Conservation (phyloP, 1,140 invertebrate genomes). For the Anastrepha ludens region DNA sequence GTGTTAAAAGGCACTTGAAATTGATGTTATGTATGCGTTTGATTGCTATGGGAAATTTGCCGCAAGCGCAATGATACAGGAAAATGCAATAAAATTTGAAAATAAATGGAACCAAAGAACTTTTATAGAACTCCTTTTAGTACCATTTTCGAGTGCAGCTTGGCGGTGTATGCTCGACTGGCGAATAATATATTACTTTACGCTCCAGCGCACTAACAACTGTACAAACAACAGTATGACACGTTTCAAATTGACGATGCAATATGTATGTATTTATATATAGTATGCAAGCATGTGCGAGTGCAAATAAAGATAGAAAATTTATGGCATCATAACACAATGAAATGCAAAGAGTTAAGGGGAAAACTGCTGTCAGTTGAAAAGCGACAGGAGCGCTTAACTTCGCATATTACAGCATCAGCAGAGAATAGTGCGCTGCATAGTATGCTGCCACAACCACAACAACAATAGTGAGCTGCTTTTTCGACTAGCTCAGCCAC, state of each 20-base stretch:
- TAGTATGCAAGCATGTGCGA: neutral
- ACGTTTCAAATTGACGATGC: too few relatives aligned
- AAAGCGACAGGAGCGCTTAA: neutral
- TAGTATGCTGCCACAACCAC: too few relatives aligned
- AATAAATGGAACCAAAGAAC: neutral
- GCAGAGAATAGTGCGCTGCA: neutral
- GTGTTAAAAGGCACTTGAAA: neutral
- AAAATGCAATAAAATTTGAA: neutral
- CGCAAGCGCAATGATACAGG: conserved; percentile 18
- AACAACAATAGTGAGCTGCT: neutral
- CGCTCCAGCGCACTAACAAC: neutral
- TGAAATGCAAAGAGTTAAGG: neutral
- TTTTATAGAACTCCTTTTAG: conserved; percentile 5
- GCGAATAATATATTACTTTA: neutral
- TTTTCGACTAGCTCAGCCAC: neutral
- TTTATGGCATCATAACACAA: conserved; percentile 24
- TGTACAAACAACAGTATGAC: too few relatives aligned
- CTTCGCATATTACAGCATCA: neutral
- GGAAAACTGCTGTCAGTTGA: neutral
- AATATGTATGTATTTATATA: too few relatives aligned
- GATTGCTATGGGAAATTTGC: conserved; percentile 1
- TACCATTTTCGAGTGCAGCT: conserved; percentile 3
- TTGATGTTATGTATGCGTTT: neutral
- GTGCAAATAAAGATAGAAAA: neutral
- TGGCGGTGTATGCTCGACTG: neutral